Evolutionary conservation across 2,797 vertebrate genomes (phyloP), one percentile per base, ranked within the genome.

Genomic region (Enteromius treurensis): DNA sequence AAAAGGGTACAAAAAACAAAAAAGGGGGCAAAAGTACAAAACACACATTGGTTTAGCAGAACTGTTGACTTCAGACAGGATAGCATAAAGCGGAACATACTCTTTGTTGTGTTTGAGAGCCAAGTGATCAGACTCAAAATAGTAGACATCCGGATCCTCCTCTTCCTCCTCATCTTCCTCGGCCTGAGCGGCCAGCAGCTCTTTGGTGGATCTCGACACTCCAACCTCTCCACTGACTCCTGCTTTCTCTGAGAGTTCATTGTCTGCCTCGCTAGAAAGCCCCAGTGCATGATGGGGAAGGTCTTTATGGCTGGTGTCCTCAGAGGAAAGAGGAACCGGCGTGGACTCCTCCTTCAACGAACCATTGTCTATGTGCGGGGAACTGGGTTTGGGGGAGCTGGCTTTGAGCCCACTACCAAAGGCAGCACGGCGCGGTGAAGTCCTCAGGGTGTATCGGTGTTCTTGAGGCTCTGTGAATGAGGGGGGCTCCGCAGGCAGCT

Each of bases 71-170:
- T 58, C 21, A 40, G 17, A 34, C 4, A 53, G 13, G 29, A 79
- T 13, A 77, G 37, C 60, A 64, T 45, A 75, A 86, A 85, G 65
- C 89, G 92, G 92, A 94, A 98, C 98, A 93, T 99, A 99, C 98
- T 99, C 98, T 99, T 99, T 99, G 96, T 99, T 99, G 96, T 99
- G 98, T 98, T 99, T 99, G 90, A 99, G 95, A 93, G 98, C 97
- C 97, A 99, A 95, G 96, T 99, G 98, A 95, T 99, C 98, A 70
- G 98, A 99, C 94, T 99, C 98, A 95, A 99, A 99, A 95, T 97
- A 99, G 96, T 99, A 99, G 88, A 99, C 98, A 86, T 99, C 98
- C 84, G 98, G 98, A 86, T 99, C 98, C 88, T 99, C 98, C 77
- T 98, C 97, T 23, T 98, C 97, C 65, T 96, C 96, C 68, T 98